Conservation (phyloP, 1,140 invertebrate species). For the Drosophila suzukii region DNA sequence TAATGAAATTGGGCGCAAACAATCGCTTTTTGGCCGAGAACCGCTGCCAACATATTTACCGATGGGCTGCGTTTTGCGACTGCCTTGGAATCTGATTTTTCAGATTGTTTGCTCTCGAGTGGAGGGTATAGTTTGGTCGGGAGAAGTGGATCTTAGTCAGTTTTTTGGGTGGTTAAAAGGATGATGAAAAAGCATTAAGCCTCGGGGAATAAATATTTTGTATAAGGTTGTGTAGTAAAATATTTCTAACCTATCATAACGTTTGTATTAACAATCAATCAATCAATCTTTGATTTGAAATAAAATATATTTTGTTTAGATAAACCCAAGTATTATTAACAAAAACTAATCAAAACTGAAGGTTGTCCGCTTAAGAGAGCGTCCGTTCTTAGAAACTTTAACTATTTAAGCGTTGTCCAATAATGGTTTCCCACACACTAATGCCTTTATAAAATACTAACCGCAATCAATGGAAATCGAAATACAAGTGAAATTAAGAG, state of each 20-base stretch:
- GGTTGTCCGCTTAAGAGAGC: no score
- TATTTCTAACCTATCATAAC: no score
- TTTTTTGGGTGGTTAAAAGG: background rate
- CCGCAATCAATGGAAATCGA: slow-evolving; percentile 11
- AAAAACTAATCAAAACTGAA: no score
- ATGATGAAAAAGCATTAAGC: background rate
- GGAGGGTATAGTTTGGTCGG: background rate
- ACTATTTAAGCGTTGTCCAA: no score
- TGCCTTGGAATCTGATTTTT: slow-evolving; percentile 12
- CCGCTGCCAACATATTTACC: slow-evolving; percentile 6
- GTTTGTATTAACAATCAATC: background rate
- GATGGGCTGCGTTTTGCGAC: background rate
- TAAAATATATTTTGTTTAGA: no score
- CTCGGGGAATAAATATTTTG: no score
- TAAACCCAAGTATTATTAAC: no score
- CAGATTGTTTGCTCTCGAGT: slow-evolving; percentile 10
- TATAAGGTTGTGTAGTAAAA: no score
- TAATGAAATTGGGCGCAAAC: slow-evolving; percentile 40
- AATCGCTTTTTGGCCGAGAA: slow-evolving; percentile 20
- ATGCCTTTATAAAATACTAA: background rate
- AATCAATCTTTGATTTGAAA: no score
- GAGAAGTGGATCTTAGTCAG: background rate
- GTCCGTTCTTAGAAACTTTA: no score
- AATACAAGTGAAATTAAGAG: background rate
- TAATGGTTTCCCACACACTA: background rate